Evolutionary conservation across 2,888 invertebrate species (phyloP), one percentile per base, ranked within the genome.

Genomic region (Laspeyria flexula): DNA sequence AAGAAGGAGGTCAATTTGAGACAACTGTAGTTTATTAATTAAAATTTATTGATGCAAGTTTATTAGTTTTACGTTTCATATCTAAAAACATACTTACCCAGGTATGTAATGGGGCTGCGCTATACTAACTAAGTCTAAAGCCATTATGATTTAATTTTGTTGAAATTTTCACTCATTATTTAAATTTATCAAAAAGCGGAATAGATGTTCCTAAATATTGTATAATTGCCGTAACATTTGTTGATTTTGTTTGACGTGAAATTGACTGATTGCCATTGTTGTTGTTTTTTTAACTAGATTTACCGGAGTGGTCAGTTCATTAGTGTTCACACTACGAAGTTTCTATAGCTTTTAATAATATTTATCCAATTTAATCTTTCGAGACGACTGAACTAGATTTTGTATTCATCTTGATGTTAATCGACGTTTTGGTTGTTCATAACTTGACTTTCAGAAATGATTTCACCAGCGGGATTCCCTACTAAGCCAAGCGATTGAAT

Each of bases 31-130:
- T n/a, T n/a, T n/a, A n/a, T n/a, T n/a, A n/a, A n/a, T n/a, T n/a
- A n/a, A n/a, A n/a, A n/a, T n/a, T n/a, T n/a, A n/a, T n/a, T n/a
- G n/a, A n/a, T n/a, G n/a, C n/a, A n/a, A n/a, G n/a, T n/a, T n/a
- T n/a, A n/a, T n/a, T n/a, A n/a, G n/a, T n/a, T n/a, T n/a, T n/a
- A n/a, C n/a, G n/a, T n/a, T n/a, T n/a, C n/a, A n/a, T n/a, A n/a
- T n/a, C n/a, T n/a, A n/a, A n/a, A n/a, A n/a, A n/a, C n/a, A n/a
- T 1, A 81, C 90, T 86, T 89, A 96, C 96, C 96, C 96, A 39
- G 96, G 96, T 57, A 96, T 94, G 56, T 95, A 94, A 84, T 96
- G 96, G 0, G 96, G 96, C 72, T 96, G 94, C 25, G 95, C 94
- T 23, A 95, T 95, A 60, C 90, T 87, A 68, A 94, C 93, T 67